A percentile compares a stretch with the other conserved stretches of the same genome.
phyloP scores from a whole-genome alignment of 2,797 vertebrate species.

The Liasis olivaceus region DNA sequence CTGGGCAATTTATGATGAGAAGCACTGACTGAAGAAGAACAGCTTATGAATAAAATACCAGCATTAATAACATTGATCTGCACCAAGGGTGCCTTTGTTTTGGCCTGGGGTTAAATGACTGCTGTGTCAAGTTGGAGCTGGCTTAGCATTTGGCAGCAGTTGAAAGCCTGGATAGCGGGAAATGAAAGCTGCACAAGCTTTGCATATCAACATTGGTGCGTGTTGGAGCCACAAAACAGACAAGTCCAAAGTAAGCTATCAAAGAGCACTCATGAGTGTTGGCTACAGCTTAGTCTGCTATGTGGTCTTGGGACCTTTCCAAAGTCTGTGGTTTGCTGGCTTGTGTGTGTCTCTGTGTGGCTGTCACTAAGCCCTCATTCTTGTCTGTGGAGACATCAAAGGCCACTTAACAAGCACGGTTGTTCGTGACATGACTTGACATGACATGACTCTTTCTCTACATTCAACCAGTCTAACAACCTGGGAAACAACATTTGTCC shows the following conservation, averaged over 20 bases:
- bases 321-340: not conserved
- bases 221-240: conserved; percentile 4
- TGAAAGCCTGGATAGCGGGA: not conserved
- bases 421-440: not conserved
- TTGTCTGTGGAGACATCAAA: not conserved
- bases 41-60: not conserved
- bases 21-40: not conserved
- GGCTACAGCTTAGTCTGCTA: not conserved
- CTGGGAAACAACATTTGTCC: not conserved
- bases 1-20: not conserved
- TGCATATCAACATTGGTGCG: not conserved
- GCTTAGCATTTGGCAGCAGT: not conserved
- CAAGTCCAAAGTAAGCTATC: not conserved
- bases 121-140: not conserved
- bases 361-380: not conserved
- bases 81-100: not conserved
- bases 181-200: not conserved
- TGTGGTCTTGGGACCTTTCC: not conserved
- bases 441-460: not conserved
- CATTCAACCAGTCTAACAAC: not conserved
- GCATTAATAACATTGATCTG: not conserved
- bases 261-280: conserved; percentile 14
- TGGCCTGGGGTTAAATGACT: not conserved
- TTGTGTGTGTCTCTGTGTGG: not conserved
- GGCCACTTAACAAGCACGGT: not conserved